Base-by-base conservation (phyloP, 2,113 vertebrate species). In the Poeciliopsis prolifica region DNA sequence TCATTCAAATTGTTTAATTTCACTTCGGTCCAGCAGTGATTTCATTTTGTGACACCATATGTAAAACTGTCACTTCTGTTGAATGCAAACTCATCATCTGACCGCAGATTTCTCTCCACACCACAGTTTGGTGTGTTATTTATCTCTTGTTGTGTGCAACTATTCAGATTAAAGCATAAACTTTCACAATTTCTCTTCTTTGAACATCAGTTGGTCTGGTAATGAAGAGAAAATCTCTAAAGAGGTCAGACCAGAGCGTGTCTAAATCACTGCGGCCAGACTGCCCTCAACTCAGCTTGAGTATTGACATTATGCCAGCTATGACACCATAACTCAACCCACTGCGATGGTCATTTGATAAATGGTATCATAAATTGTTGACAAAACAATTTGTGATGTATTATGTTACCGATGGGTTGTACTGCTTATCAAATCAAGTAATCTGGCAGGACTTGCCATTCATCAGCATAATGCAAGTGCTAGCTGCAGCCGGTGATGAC, bases 361-460 rank as follows among this genome's bases (percentile, higher is more conserved):
- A 94, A 95, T 94, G 91, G 89, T 91, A 91, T 91, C 93, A 94
- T 95, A 94, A 94, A 94, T 95, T 95, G 94, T 94, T 95, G 94
- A 95, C 94, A 94, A 94, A 95, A 95, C 94, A 94, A 94, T 95
- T 94, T 94, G 93, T 94, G 93, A 95, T 95, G 92, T 94, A 94
- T 94, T 93, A 94, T 92, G 92, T 94, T 94, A 92, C 88, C 88
- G 91, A 93, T 92, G 92, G 92, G 90, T 92, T 94, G 93, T 94
- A 94, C 90, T 92, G 92, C 94, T 94, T 94, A 94, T 95, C 93
- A 95, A 94, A 94, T 94, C 94, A 94, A 93, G 92, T 94, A 93
- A 94, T 95, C 94, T 94, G 93, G 90, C 92, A 93, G 92, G 83
- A 78, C 71, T 84, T 82, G 86, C 91, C 91, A 94, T 95, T 93